Evolutionary conservation across 2,797 vertebrate genomes (phyloP), one percentile per base, ranked within the genome.

Genomic region (Hoplostethus atlanticus): DNA sequence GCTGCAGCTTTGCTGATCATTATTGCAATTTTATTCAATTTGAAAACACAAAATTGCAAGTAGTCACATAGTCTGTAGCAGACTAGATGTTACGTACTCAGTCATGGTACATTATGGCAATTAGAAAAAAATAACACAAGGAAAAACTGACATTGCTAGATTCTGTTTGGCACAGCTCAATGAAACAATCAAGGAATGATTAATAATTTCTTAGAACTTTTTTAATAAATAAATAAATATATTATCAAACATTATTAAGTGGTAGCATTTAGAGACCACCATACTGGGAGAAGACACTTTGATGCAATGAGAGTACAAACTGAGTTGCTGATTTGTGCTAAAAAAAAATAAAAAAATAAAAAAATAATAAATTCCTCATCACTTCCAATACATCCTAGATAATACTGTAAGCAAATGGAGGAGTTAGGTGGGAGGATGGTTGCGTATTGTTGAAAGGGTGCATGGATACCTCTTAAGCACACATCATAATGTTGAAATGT

Each of bases 311-410:
- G 63, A 42, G 15, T 30, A 52, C 51, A 66, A 58, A 58, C 17
- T 57, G 38, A 38, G 64, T 73, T 50, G 6, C 44, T 59, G 46
- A 58, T 54, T 77, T 51, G 68, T 75, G 44, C 34, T 7, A 55
- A 34, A 15, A 69, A 56, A 68, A 63, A 77, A 75, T 34, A 34
- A 15, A 69, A 56, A 68, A 63, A 77, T 75, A 3, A 51, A 75
- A 72, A 48, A 83, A 79, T 70, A 16, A 83, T 68, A 52, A 78
- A 55, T 62, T 25, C 38, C 55, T 42, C 68, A 84, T 84, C 21
- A 79, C 59, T 81, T 81, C 46, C 48, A 54, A 11, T 56, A 51
- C 48, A 57, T 48, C 21, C 30, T 63, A 36, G 1, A 57, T 67
- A 64, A 36, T 25, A 31, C 38, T 52, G 4, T 51, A 53, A 60